These are phyloP conservation scores for Xestia sexstrigata DNA, from an alignment of 2,888 invertebrate species.

Conservation along the genomic window DNA sequence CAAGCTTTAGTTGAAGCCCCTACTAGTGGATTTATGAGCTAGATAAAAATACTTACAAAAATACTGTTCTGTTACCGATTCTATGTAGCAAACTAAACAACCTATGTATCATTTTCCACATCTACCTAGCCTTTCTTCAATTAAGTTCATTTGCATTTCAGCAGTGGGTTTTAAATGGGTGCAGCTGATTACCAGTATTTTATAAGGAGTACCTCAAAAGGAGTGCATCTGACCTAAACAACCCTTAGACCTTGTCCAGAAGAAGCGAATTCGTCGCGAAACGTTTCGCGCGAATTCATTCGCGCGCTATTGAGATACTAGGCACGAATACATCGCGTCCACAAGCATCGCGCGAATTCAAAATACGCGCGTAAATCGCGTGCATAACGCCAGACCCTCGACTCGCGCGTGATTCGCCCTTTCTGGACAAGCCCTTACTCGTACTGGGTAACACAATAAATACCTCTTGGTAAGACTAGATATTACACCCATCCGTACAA, in stretches of 20 bases:
- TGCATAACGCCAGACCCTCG: no score
- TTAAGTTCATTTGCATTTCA: not conserved
- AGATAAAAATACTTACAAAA: conserved; percentile 1
- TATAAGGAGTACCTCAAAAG: not conserved
- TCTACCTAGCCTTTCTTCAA: not conserved
- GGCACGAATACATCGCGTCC: no score
- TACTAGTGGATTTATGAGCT: conserved; percentile 19
- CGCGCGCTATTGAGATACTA: no score
- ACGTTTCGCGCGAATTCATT: no score
- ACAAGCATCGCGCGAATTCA: no score
- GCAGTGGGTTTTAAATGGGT: not conserved
- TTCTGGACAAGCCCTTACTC: no score
- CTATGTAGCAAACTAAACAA: not conserved
- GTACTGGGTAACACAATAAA: not conserved
- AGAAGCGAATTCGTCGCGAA: no score
- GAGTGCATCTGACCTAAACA: not conserved
- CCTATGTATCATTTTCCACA: not conserved
- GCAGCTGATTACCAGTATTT: not conserved
- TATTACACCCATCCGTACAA: not conserved
- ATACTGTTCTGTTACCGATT: not conserved
- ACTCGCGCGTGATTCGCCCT: no score
- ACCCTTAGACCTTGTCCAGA: no score
- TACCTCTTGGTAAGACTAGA: not conserved
- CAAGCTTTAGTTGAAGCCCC: conserved; percentile 32
- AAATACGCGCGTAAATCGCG: no score